Evolutionary conservation across 2,888 invertebrate species (phyloP), one percentile per base, ranked within the genome.

Genomic region (Amblyjoppa proteus): DNA sequence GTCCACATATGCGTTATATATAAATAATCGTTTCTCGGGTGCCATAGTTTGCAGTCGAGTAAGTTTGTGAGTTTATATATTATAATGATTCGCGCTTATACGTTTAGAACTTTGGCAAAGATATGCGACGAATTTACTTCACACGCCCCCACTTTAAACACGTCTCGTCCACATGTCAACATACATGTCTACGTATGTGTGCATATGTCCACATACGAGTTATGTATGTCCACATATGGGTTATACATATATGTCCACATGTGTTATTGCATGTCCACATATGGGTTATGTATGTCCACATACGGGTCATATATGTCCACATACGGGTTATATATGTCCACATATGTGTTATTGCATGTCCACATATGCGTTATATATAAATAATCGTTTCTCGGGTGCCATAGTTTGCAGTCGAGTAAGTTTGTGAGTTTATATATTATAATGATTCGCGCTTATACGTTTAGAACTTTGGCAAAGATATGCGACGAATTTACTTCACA

Each of bases 61-160:
- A 41, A 56, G 25, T 1, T 56, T 56, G 7, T 25, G 25, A 25
- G 2, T 25, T 9, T 16, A 1, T 56, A 7, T 56, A 3, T 20
- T 20, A 56, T 25, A 56, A 0, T 25, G 20, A 25, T 9, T 56
- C 25, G 56, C 20, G 3, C 25, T 25, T 56, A 56, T 25, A 25
- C 9, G 20, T 56, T 20, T 25, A 11, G 56, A 56, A 3, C 25
- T 3, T 11, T 58, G 13, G 25, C 58, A 11, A 58, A 58, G 31
- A 16, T 64, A 64, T 64, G 61, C 31, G 34, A 74, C 61, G 73
- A 73, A 74, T 74, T 81, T 81, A 11, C 53, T 45, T n/a, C 61
- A n/a, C 20, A 13, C 5, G 5, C 28, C 13, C 16, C 7, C 25
- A 6, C 25, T 9, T 25, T 11, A 25, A 20, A 20, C 20, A 25